phyloP scores from a whole-genome alignment of 2,888 invertebrate genomes.

The Agrotis segetum region DNA sequence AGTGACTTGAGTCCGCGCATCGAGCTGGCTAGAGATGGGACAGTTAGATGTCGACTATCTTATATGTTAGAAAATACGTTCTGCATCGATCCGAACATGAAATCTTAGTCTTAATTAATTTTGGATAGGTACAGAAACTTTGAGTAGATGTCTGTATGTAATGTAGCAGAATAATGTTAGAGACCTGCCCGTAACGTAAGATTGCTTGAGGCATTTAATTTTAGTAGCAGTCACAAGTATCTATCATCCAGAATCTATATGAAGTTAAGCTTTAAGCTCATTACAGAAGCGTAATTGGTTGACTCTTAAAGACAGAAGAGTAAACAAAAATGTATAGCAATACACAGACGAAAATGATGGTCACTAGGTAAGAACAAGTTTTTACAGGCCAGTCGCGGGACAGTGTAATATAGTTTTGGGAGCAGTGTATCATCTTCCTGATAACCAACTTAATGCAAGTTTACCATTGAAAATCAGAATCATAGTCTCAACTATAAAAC shows the following conservation, averaged over 20 bases:
- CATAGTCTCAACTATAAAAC: neutral
- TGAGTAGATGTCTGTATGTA: too few species aligned
- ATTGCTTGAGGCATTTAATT: neutral
- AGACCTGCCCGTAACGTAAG: neutral
- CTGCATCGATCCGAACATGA: too few species aligned
- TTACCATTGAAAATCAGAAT: neutral
- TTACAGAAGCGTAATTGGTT: neutral
- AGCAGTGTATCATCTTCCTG: too few species aligned
- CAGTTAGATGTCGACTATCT: conserved; percentile 19
- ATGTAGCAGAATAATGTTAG: neutral
- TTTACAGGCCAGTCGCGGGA: too few species aligned
- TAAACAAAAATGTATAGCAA: neutral
- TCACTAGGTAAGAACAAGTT: too few species aligned
- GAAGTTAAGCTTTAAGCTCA: neutral
- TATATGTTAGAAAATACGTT: neutral
- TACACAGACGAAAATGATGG: neutral
- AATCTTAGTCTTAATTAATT: too few species aligned
- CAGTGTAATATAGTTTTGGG: neutral
- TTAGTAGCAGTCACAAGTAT: neutral
- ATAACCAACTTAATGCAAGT: too few species aligned
- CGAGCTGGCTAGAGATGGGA: conserved; percentile 62
- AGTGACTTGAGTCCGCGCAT: conserved; percentile 65
- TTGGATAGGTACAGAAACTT: too few species aligned
- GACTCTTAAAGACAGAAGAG: neutral
- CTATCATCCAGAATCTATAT: neutral